Base-by-base conservation (phyloP, 2,888 invertebrate genomes). In the Lasiommata megera region DNA sequence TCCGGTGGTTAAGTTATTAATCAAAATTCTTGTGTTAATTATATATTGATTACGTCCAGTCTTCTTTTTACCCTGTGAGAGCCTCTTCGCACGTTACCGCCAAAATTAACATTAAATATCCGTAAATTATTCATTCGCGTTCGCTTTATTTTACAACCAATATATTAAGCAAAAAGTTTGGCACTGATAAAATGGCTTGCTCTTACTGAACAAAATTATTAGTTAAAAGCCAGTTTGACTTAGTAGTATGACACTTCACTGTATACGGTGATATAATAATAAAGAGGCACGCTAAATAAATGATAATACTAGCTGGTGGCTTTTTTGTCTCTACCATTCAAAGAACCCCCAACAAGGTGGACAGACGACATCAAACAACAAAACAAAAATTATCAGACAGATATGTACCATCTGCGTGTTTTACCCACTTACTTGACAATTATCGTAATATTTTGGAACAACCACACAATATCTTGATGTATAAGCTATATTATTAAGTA, bases 101-200 rank as follows among this genome's bases (percentile, higher is more conserved):
- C 41, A n/a, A 51, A 54, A 55, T 54, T 50, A 50, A 14, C 34
- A 54, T 47, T 28, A 47, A 36, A 48, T 18, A 31, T 46, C 46
- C 16, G 29, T 44, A 44, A 44, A 28, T 44, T 44, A 44, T n/a
- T 3, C 23, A 23, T 23, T 3, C 23, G 44, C 12, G 14, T 43
- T 43, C 43, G 43, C 12, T 28, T 11, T 12, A 28, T 44, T 44
- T 44, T 44, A 5, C 28, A 41, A 18, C 18, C 23, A 28, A 28
- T 28, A 28, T 14, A 14, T 28, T 44, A 12, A 8, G 28, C 12
- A 12, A 28, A 44, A 44, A 28, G 23, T 44, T n/a, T 28, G 44
- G 44, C 11, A 16, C 16, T 46, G 6, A 5, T 12, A 16, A 11
- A 46, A 34, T n/a, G n/a, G 44, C 44, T 16, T 31, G 16, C 34